Evolutionary conservation across 2,113 vertebrate genomes (phyloP).

Genomic region (Crocuta crocuta): DNA sequence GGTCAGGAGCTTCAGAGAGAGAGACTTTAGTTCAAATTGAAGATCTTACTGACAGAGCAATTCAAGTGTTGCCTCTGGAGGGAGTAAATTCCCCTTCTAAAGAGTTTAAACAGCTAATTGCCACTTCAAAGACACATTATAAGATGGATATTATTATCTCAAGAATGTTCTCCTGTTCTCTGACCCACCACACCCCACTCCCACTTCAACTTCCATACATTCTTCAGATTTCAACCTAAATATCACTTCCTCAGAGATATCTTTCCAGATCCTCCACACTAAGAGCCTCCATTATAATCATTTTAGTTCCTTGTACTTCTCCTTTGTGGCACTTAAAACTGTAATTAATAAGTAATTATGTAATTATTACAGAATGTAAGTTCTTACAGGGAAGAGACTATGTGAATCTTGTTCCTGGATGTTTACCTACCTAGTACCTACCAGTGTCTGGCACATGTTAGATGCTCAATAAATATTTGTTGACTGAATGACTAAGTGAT

Average conservation of each 20-base stretch:
- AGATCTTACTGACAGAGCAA: background rate
- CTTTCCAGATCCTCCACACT: background rate
- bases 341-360: background rate
- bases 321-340: background rate
- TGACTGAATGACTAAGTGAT: background rate
- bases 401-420: background rate
- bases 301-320: background rate
- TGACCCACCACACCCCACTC: background rate
- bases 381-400: background rate
- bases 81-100: background rate
- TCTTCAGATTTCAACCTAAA: constrained; percentile 43
- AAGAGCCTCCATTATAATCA: background rate
- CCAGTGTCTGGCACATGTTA: background rate
- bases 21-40: background rate
- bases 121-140: background rate
- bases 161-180: background rate
- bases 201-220: background rate
- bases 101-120: background rate
- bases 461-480: background rate
- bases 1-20: background rate
- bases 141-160: background rate
- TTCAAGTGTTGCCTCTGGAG: background rate
- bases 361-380: background rate
- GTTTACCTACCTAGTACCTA: background rate
- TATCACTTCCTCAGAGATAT: background rate